phyloP scores from a whole-genome alignment of 2,797 vertebrate species.

The Natrix natrix region DNA sequence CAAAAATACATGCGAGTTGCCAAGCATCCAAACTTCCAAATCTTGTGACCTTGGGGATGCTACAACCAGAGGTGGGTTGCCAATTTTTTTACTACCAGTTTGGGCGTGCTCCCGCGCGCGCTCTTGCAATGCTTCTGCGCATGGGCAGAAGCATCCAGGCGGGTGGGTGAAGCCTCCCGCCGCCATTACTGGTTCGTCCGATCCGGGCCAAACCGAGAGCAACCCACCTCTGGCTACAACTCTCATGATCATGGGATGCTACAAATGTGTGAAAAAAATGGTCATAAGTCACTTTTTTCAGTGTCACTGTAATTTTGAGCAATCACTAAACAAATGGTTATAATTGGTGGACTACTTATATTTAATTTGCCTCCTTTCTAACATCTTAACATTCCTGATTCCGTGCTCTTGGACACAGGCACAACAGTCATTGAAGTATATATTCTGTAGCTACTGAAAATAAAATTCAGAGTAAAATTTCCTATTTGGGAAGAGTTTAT shows the following conservation, averaged over 20 bases:
- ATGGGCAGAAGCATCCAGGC: no score
- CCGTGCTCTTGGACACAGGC: not conserved
- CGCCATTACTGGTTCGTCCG: no score
- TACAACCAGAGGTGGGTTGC: not conserved
- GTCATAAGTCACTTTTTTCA: not conserved
- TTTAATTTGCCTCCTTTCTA: not conserved
- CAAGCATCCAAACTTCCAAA: not conserved
- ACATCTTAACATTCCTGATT: not conserved
- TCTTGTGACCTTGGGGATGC: not conserved
- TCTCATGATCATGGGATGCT: not conserved
- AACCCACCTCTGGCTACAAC: not conserved
- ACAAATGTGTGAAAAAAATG: not conserved
- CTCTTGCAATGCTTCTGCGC: no score
- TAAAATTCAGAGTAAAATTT: slow-evolving; percentile 3
- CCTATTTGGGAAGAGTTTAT: not conserved
- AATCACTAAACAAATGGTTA: not conserved
- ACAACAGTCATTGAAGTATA: not conserved
- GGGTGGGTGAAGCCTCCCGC: no score
- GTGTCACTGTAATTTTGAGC: not conserved
- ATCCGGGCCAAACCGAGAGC: no score
- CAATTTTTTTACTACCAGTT: no score
- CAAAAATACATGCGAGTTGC: not conserved
- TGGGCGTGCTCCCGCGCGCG: no score
- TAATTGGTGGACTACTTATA: not conserved
- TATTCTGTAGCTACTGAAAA: not conserved